phyloP scores from a whole-genome alignment of 37 sponge, comb jelly and placozoan species.

The Eunapius fragilis region DNA sequence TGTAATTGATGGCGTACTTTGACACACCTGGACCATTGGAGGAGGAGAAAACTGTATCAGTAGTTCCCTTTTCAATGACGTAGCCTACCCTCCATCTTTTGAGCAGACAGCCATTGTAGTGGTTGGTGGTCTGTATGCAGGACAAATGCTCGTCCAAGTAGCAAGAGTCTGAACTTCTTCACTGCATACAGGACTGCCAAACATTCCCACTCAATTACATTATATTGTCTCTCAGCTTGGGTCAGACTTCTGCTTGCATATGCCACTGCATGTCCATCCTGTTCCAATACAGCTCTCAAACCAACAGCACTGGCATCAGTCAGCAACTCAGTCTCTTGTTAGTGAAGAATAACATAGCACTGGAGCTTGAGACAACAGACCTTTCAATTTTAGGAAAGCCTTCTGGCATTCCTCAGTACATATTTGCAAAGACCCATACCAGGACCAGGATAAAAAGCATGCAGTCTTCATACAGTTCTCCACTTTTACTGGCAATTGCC shows the following conservation, averaged over 20 bases:
- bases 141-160: slow-evolving; percentile 36
- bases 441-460: slow-evolving; percentile 64
- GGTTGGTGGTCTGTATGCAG: slow-evolving; percentile 59
- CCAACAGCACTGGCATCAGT: slow-evolving; percentile 49
- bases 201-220: slow-evolving; percentile 35
- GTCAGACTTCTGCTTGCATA: slow-evolving; percentile 46
- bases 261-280: slow-evolving; percentile 38
- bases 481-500: slow-evolving; percentile 59
- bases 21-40: no score
- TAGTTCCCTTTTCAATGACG: slow-evolving; percentile 27
- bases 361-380: slow-evolving; percentile 25
- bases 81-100: no score
- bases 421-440: slow-evolving; percentile 64
- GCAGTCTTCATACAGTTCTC: slow-evolving; percentile 54
- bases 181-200: slow-evolving; percentile 47
- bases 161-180: slow-evolving; percentile 54
- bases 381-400: slow-evolving; percentile 46
- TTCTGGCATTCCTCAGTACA: slow-evolving; percentile 22
- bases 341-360: slow-evolving; percentile 56
- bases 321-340: slow-evolving; percentile 11
- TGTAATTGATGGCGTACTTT: no score
- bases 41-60: no score
- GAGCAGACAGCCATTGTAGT: slow-evolving; percentile 39
- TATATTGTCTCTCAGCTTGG: slow-evolving; percentile 48
- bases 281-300: slow-evolving; percentile 42